Evolutionary conservation across 2,888 invertebrate species (phyloP), one percentile per base, ranked within the genome.

Genomic region (Dynastes hyllus): DNA sequence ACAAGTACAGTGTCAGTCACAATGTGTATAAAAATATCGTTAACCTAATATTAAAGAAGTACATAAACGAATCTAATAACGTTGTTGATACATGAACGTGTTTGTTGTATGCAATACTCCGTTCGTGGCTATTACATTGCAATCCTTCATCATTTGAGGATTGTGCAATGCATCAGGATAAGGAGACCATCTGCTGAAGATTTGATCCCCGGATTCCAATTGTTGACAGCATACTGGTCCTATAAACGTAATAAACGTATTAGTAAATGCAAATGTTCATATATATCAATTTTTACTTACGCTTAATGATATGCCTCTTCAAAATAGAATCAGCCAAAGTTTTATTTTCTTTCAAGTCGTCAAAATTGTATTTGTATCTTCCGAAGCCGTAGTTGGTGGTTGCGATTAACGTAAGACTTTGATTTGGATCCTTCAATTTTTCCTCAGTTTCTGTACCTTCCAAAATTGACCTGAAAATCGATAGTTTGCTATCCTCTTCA

Each of bases 21-120:
- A 61, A 40, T 55, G 45, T 73, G 58, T 73, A 73, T 55, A 77
- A 77, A 65, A 76, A 76, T 67, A 67, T 27, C 50, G 22, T 65
- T 45, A 76, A 58, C 37, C 77, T 55, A 55, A 53, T n/a, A 55
- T 77, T 67, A 55, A 67, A 37, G 22, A 77, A 66, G 58, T 67
- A 55, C 66, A 65, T 32, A 32, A 73, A 73, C 16, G 16, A 45
- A 45, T 16, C 22, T 67, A 67, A 22, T 76, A 79, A 53, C 32
- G 58, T 45, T 86, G 86, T 6, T 91, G 91, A 40, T 89, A 87
- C 80, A 93, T 84, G 13, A 92, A 89, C 78, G 89, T 88, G 81
- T 92, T 91, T 45, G 92, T 89, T 13, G 91, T 88, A 84, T 93
- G 92, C 5, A 93, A 88, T 27, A 93, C 90, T 4, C 92, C 92